Conservation (phyloP, 2,113 vertebrate genomes). For the Melanerpes aurifrons region DNA sequence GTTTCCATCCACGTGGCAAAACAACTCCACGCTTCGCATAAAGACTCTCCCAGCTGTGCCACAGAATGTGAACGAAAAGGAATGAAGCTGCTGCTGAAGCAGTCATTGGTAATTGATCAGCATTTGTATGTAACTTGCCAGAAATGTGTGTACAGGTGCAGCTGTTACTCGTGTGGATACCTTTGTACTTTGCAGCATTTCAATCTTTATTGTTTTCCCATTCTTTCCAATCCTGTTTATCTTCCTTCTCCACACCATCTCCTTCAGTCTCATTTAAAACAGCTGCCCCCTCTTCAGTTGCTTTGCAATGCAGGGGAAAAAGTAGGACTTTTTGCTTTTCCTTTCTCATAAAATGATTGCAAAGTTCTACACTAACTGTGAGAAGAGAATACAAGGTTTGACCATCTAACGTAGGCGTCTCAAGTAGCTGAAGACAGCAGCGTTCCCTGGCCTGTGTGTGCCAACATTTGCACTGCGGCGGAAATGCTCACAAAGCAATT, state of each 20-base stretch:
- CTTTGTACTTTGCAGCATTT: not conserved
- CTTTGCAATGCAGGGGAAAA: not conserved
- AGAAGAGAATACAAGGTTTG: not conserved
- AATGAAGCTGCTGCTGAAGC: not conserved
- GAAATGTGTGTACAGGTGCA: not conserved
- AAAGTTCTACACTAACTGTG: not conserved
- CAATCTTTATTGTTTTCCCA: not conserved
- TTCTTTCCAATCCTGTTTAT: not conserved
- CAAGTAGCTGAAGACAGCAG: not conserved
- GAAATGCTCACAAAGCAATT: not conserved
- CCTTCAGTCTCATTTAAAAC: rapidly evolving
- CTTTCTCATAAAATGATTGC: not conserved
- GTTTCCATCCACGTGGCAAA: not conserved
- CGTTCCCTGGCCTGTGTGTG: not conserved
- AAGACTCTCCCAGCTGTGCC: not conserved
- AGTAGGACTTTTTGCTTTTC: not conserved
- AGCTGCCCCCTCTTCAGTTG: too few relatives aligned
- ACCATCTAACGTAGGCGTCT: not conserved
- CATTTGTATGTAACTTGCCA: not conserved
- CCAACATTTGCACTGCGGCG: not conserved
- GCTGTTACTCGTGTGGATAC: not conserved
- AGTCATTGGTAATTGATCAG: not conserved
- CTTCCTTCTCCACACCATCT: not conserved
- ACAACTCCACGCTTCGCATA: not conserved
- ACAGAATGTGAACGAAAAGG: not conserved